Conservation (phyloP, 37 sponge, comb jelly and placozoan genomes). For the Mnemiopsis leidyi region DNA sequence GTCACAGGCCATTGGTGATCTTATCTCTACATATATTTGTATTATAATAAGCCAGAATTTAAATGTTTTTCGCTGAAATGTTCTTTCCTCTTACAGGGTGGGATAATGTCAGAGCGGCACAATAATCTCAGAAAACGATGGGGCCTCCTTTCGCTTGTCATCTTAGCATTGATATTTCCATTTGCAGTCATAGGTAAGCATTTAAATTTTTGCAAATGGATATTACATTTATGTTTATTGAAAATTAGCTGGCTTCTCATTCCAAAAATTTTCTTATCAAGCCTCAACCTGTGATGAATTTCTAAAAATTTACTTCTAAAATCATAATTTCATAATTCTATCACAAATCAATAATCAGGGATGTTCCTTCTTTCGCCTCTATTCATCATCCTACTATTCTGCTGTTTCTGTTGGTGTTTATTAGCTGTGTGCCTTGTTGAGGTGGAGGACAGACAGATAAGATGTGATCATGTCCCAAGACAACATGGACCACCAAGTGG, state of each 20-base stretch:
- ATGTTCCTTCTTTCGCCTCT: neutral
- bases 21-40: too few relatives aligned
- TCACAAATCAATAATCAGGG: too few relatives aligned
- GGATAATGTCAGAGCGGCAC: neutral
- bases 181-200: slow-evolving; percentile 23
- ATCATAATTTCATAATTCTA: too few relatives aligned
- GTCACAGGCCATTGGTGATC: too few relatives aligned
- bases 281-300: too few relatives aligned
- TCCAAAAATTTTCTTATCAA: too few relatives aligned
- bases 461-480: neutral
- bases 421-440: neutral
- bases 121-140: neutral
- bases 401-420: neutral
- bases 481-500: slow-evolving; percentile 3
- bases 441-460: neutral
- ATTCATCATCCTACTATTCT: neutral
- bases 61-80: too few relatives aligned
- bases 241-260: too few relatives aligned
- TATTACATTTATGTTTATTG: too few relatives aligned
- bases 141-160: neutral
- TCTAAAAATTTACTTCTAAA: too few relatives aligned
- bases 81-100: too few relatives aligned
- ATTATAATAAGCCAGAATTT: too few relatives aligned
- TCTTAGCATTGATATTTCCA: neutral
- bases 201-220: neutral